Evolutionary conservation across 2,888 invertebrate genomes (phyloP), one percentile per base, ranked within the genome.

Genomic region (Polietes domitor): DNA sequence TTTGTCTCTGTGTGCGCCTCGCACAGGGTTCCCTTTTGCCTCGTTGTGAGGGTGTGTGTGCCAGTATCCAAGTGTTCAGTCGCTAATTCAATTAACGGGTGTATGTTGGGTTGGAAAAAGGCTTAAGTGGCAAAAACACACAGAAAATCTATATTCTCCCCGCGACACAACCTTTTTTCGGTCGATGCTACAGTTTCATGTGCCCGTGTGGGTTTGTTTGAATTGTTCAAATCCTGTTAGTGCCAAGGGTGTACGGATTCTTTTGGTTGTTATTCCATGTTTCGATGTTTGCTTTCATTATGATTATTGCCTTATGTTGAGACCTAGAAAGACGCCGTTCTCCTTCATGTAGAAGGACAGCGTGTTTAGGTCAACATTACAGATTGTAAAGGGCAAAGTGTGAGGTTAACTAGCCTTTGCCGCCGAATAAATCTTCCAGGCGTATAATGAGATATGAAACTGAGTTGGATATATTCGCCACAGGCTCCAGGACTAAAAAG

Each of bases 51-150:
- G 41, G 41, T 41, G 37, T 65, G 9, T 17, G 68, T 68, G 68
- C 12, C 26, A 24, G 21, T 65, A 21, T 65, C 19, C 65, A 32
- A 17, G 65, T 65, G 37, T 19, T 15, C 41, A 43, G 72, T 76
- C 76, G 41, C 78, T 84, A 84, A 84, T 84, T 84, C 81, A 84
- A 84, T 84, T 84, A 84, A 84, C 80, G 41, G 53, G 63, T 80
- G 72, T 55, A 26, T 17, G 47, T 21, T 50, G 37, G 32, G 32
- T 65, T 58, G 43, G n/a, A 74, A 80, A 80, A 83, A 83, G 76
- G 83, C 77, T 80, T 83, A 71, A 73, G 61, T 73, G 70, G 53
- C 47, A 83, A 80, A 74, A 6, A 53, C 32, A 73, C 41, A 73
- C 24, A 41, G 37, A 24, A 55, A 53, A 41, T 68, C 68, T 6